phyloP scores from a whole-genome alignment of 2,113 vertebrate species.

The Apodemus sylvaticus region DNA sequence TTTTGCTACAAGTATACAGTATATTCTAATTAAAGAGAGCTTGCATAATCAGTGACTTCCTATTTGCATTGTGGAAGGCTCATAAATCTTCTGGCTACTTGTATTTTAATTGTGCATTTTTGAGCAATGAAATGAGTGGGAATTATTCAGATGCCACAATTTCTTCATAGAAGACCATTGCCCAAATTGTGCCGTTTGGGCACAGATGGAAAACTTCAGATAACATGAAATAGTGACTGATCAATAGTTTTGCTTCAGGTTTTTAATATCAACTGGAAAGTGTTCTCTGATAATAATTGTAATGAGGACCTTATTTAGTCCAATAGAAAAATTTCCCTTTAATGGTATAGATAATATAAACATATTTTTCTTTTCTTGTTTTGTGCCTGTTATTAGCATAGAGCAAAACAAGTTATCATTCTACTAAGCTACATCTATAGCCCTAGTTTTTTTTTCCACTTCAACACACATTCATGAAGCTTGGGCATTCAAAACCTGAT shows the following conservation, averaged over 20 bases:
- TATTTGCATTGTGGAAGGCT: neutral
- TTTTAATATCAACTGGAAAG: conserved; percentile 5
- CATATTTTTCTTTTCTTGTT: neutral
- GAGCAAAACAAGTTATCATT: neutral
- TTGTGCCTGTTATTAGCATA: neutral
- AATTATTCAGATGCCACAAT: conserved; percentile 53
- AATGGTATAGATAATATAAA: neutral
- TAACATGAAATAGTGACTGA: conserved; percentile 51
- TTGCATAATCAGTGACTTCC: conserved; percentile 38
- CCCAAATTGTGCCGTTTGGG: neutral
- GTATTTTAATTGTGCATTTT: conserved; percentile 58
- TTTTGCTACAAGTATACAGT: neutral
- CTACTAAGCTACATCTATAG: neutral
- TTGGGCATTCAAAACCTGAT: neutral
- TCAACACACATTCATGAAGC: neutral
- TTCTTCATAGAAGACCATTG: conserved; percentile 15
- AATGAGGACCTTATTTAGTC: too few species aligned
- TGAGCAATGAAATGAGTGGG: conserved; percentile 29
- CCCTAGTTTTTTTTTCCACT: neutral
- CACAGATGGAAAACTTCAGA: conserved; percentile 16
- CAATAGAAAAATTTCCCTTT: neutral
- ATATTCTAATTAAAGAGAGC: neutral
- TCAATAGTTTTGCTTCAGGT: conserved; percentile 3
- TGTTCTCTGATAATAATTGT: too few species aligned
- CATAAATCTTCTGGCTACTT: conserved; percentile 26